These are phyloP conservation scores for Spilogale gracilis DNA, from an alignment of 2,113 vertebrate species.

Conservation along the genomic window DNA sequence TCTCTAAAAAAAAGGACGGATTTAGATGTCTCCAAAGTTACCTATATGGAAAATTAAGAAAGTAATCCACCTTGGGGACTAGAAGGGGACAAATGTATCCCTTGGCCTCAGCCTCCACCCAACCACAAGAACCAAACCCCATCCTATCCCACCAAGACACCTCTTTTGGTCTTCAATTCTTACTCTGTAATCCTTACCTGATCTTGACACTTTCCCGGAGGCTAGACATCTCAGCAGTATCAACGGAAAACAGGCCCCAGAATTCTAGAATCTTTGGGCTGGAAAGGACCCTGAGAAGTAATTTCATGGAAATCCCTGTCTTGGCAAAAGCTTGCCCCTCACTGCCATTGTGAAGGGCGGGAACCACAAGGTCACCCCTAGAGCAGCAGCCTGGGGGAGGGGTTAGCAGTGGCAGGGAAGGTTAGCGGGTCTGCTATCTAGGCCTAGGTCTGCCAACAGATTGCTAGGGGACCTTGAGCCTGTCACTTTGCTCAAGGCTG, in stretches of 20 bases:
- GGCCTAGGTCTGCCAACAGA: conserved; percentile 51
- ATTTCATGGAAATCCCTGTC: conserved; percentile 4
- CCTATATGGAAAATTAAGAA: background rate
- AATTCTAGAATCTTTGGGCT: conserved; percentile 56
- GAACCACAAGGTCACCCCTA: background rate
- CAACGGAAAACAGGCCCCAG: background rate
- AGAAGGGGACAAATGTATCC: background rate
- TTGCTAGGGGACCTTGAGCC: conserved; percentile 33
- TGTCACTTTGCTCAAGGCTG: conserved; percentile 63
- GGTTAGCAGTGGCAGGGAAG: background rate
- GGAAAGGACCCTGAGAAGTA: background rate
- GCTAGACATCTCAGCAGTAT: background rate
- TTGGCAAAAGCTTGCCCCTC: background rate
- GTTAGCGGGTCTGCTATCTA: background rate
- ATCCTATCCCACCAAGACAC: background rate
- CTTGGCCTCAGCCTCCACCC: background rate
- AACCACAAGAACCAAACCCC: background rate
- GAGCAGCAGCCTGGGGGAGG: background rate
- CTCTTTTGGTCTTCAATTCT: background rate
- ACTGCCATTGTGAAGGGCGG: background rate
- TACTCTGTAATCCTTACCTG: conserved; percentile 26
- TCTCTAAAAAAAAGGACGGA: background rate
- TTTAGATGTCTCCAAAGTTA: background rate
- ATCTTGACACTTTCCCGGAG: background rate
- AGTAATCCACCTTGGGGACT: background rate